Evolutionary conservation across 2,888 invertebrate genomes (phyloP), one percentile per base, ranked within the genome.

Genomic region (Hesperia comma): DNA sequence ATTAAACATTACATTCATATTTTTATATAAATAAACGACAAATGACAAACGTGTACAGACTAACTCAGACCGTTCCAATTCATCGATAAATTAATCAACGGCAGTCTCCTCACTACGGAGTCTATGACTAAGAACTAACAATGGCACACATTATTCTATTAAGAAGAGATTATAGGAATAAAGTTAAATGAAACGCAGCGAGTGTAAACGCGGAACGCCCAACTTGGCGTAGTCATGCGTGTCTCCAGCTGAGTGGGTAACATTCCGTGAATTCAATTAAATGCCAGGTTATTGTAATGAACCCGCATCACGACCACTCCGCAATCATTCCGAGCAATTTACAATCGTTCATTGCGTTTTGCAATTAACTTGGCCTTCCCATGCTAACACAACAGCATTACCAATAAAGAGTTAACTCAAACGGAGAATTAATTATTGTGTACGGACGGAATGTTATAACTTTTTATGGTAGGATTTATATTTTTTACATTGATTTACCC

Each of bases 251-350:
- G 73, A 74, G 72, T 77, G 75, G 79, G 78, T 77, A 79, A 78
- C 82, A 84, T 85, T 84, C 80, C 82, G 80, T 70, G 75, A 78
- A 81, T 84, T 88, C 86, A 88, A 88, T 89, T 87, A 86, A 88
- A 86, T 83, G 83, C 79, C 82, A 82, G 80, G 85, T 85, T 87
- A 86, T 87, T 87, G 85, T 89, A 90, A 89, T 88, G 87, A 85
- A 81, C 84, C 83, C 83, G 82, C 86, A 85, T 84, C 85, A 82
- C 83, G 82, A 78, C 79, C 79, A 74, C 77, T 72, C 77, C 74
- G 79, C 80, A 82, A 83, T 83, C 83, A 84, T 88, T 86, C 87
- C 84, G 79, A 78, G 83, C 85, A 87, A 88, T 87, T 88, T 85
- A 84, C 85, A 88, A 86, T 86, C 83, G 81, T 84, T 85, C 81